Conservation (phyloP, 2,797 vertebrate species). For the Liparis tanakae region DNA sequence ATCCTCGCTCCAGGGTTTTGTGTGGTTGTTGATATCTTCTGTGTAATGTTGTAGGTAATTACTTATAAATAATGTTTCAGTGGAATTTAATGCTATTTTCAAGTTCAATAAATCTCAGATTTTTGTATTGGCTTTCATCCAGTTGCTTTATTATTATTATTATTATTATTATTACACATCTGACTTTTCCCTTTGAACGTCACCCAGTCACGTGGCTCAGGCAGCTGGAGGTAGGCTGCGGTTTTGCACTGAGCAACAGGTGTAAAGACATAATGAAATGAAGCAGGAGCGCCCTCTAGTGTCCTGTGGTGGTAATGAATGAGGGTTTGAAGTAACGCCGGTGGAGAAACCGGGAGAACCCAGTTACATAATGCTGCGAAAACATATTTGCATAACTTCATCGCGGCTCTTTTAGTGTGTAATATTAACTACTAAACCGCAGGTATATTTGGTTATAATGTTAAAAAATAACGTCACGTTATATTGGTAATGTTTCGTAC, state of each 20-base stretch:
- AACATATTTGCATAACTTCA: neutral
- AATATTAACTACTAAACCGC: neutral
- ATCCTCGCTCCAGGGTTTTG: constrained; percentile 71
- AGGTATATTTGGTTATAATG: neutral
- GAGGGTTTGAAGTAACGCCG: neutral
- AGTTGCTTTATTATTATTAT: constrained; percentile 14
- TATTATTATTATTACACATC: constrained; percentile 16
- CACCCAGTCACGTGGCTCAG: no score
- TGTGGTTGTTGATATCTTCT: constrained; percentile 76
- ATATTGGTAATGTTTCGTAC: no score
- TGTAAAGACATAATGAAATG: constrained; percentile 8
- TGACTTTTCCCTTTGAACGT: neutral
- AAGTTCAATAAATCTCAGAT: constrained; percentile 78
- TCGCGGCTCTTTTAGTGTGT: neutral
- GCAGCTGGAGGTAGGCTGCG: no score
- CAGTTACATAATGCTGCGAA: neutral
- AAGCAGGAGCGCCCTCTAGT: constrained; percentile 54
- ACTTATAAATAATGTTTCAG: constrained; percentile 75
- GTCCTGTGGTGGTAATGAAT: constrained; percentile 8
- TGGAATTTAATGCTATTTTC: constrained; percentile 79
- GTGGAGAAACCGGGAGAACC: neutral
- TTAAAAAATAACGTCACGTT: neutral
- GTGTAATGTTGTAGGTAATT: constrained; percentile 76
- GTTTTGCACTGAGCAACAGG: neutral
- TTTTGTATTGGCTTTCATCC: constrained; percentile 62